These are phyloP conservation scores for Egretta garzetta DNA, from an alignment of 2,113 vertebrate genomes.

Conservation along the genomic window DNA sequence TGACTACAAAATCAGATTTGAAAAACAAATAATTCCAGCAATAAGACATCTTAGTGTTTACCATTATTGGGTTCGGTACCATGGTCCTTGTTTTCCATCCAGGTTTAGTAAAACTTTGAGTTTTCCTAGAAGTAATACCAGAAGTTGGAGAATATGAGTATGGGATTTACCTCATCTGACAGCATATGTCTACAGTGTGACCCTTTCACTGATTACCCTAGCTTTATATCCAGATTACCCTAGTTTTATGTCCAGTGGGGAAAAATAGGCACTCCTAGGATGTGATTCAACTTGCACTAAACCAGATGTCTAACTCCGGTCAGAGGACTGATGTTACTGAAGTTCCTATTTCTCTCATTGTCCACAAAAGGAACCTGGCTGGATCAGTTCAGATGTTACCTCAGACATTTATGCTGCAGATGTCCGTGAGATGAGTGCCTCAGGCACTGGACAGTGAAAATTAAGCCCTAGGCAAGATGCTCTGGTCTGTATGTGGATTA, in stretches of 20 bases:
- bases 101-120: background rate
- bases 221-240: background rate
- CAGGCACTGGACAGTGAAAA: background rate
- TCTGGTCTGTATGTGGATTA: background rate
- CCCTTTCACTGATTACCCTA: background rate
- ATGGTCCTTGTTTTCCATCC: background rate
- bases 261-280: background rate
- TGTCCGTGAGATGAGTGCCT: background rate
- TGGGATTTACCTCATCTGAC: background rate
- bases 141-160: background rate
- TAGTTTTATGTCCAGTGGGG: background rate
- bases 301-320: background rate
- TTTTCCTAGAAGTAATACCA: background rate
- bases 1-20: background rate
- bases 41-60: background rate
- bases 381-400: background rate
- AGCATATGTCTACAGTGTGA: background rate
- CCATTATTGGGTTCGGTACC: background rate
- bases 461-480: background rate
- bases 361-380: background rate
- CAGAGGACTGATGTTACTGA: background rate
- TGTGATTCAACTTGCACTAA: background rate
- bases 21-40: background rate
- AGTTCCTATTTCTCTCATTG: background rate
- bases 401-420: background rate